phyloP scores from a whole-genome alignment of 2,888 invertebrate genomes.

The Polyploca ridens region DNA sequence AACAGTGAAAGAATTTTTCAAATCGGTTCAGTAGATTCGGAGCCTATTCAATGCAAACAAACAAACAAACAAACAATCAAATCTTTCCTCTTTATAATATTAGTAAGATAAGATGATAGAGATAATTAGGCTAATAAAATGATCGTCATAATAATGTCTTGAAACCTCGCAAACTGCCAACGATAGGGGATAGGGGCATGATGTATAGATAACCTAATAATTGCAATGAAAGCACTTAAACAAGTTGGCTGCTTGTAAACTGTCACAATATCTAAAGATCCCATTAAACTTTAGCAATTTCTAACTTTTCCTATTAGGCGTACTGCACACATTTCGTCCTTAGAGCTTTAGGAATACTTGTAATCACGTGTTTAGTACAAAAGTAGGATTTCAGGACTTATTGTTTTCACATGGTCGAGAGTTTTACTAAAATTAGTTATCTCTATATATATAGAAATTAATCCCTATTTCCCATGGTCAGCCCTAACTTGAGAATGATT shows the following conservation, averaged over 20 bases:
- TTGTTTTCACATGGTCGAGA: background rate
- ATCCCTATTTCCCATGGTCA: too few species aligned
- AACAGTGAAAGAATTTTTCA: too few species aligned
- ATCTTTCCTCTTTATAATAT: too few species aligned
- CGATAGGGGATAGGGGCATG: conserved; percentile 13
- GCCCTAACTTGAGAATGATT: too few species aligned
- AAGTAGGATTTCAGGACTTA: background rate
- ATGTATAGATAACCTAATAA: conserved; percentile 49
- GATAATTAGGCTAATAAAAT: too few species aligned
- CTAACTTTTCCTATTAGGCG: conserved; percentile 77
- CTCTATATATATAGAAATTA: too few species aligned
- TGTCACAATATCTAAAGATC: conserved; percentile 78
- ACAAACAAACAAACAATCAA: too few species aligned
- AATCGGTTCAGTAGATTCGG: too few species aligned
- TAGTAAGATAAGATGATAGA: too few species aligned
- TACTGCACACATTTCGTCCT: conserved; percentile 60
- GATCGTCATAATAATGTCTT: too few species aligned
- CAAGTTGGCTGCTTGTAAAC: conserved; percentile 65
- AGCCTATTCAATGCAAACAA: too few species aligned
- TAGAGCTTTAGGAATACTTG: conserved; percentile 42
- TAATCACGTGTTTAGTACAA: conserved; percentile 29
- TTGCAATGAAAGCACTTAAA: conserved; percentile 64
- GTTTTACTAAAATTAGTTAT: background rate
- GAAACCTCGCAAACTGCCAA: background rate
- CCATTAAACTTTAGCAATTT: conserved; percentile 78